Evolutionary conservation across 1,140 invertebrate genomes (phyloP), one percentile per base, ranked within the genome.

Genomic region (Hylaeus anthracinus): DNA sequence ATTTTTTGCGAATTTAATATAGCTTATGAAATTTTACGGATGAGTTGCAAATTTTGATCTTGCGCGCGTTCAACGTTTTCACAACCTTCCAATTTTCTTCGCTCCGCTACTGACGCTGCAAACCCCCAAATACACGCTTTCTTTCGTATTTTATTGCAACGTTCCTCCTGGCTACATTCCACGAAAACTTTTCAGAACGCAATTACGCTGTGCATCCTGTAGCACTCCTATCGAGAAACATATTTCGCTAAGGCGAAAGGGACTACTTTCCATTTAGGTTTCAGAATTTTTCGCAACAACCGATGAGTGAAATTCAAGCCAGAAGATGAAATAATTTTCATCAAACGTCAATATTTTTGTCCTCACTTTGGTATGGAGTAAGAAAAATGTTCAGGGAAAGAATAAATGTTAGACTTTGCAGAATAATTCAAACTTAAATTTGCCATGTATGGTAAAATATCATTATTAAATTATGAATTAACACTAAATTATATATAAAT

Each of bases 1-100:
- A 37, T 4, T 14, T 3, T 14, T 2, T n/a, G 8, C 6, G 67
- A 72, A 63, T 86, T 86, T 82, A 79, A 84, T 77, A 61, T 72
- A 82, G 70, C 84, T 84, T 79, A 84, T 86, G 73, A 79, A 85
- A 85, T 83, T 88, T 71, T 37, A 65, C 75, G 58, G 63, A 65
- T 76, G 79, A 74, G 72, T 79, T 72, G 72, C 60, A 55, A 70
- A 76, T 75, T 83, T 74, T 69, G 67, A 65, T 60, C 39, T 53
- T 9, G 5, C 5, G 3, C 12, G 43, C 51, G 6, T 0, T 12
- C 67, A 37, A 55, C 48, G 14, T 72, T 60, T 61, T 66, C 51
- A 39, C 51, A 43, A 51, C 58, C 60, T 66, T 41, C 37, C 79
- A 64, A 41, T 60, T 74, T 37, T 26, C n/a, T 58, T 63, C 60